These are phyloP conservation scores for Graphium colonna DNA, from an alignment of 2,888 invertebrate genomes.

Conservation along the genomic window DNA sequence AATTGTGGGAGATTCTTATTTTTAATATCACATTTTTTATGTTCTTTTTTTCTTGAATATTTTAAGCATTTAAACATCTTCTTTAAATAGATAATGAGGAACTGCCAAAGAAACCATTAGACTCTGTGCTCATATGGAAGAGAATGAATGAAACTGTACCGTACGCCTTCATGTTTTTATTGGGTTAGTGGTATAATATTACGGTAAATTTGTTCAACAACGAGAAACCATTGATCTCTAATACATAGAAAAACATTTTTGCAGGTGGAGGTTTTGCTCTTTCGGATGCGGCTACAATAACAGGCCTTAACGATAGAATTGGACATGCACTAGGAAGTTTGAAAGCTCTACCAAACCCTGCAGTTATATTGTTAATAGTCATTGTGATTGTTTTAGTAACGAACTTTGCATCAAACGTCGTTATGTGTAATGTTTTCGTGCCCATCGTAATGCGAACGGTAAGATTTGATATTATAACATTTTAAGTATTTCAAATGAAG, in stretches of 20 bases:
- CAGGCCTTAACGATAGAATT: slow-evolving; percentile 49
- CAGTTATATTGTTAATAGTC: slow-evolving; percentile 44
- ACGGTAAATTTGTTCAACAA: too few relatives aligned
- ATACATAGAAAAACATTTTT: too few relatives aligned
- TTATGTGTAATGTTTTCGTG: slow-evolving; percentile 54
- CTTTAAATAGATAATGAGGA: slow-evolving; percentile 43
- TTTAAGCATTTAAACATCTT: background rate
- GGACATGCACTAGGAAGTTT: slow-evolving; percentile 40
- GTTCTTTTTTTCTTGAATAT: slow-evolving; percentile 23
- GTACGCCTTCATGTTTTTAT: slow-evolving; percentile 56
- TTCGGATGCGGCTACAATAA: slow-evolving; percentile 44
- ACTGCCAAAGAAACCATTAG: slow-evolving; percentile 41
- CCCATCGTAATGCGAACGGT: slow-evolving; percentile 64
- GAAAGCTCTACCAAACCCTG: slow-evolving; percentile 35
- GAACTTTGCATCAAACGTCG: slow-evolving; percentile 67
- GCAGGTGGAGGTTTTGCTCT: slow-evolving; percentile 60
- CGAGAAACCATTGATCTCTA: too few relatives aligned
- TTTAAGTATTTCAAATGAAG: too few relatives aligned
- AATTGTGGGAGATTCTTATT: too few relatives aligned
- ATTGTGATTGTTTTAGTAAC: slow-evolving; percentile 48
- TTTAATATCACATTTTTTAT: too few relatives aligned
- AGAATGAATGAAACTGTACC: slow-evolving; percentile 44
- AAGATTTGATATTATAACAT: too few relatives aligned
- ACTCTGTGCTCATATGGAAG: slow-evolving; percentile 48
- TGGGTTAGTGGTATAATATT: slow-evolving; percentile 41